Percentiles rank a stretch among this genome's conserved stretches.
Conservation (phyloP, 2,888 invertebrate genomes). For the Plemyria rubiginata region DNA sequence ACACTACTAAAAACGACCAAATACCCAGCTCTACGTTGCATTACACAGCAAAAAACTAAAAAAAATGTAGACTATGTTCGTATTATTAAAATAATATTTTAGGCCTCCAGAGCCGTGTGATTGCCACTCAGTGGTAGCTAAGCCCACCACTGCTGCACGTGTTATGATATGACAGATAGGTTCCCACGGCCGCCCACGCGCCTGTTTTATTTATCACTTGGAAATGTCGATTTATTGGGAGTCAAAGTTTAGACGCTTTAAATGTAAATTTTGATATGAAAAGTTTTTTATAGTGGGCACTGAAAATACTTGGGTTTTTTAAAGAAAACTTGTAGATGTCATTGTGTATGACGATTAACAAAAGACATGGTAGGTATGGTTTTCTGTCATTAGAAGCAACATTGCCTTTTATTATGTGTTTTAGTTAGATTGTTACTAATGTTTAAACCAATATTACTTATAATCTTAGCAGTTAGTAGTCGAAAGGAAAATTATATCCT, state of each 20-base stretch:
- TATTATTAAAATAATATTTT: background rate
- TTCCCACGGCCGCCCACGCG: slow-evolving; percentile 42
- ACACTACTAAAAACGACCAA: no score
- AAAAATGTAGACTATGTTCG: background rate
- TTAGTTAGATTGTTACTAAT: no score
- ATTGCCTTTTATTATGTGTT: no score
- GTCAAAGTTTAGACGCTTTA: slow-evolving; percentile 34
- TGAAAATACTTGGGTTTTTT: slow-evolving; percentile 11
- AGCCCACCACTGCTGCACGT: slow-evolving; percentile 26
- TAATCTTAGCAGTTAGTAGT: no score
- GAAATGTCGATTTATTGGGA: slow-evolving; percentile 36
- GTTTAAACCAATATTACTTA: no score
- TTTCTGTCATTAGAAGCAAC: no score
- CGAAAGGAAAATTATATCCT: no score
- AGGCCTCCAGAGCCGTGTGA: background rate
- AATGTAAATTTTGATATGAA: slow-evolving; percentile 29
- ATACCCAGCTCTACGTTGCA: no score
- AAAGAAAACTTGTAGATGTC: slow-evolving; percentile 14
- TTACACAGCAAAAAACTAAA: background rate
- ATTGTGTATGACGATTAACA: slow-evolving; percentile 1
- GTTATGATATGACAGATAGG: slow-evolving; percentile 43
- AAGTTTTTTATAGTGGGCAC: slow-evolving; percentile 20
- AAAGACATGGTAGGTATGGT: background rate
- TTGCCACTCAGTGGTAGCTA: background rate
- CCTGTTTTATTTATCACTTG: slow-evolving; percentile 41